These are phyloP conservation scores for Daubentonia madagascariensis DNA, from an alignment of 2,113 vertebrate genomes.

Conservation along the genomic window DNA sequence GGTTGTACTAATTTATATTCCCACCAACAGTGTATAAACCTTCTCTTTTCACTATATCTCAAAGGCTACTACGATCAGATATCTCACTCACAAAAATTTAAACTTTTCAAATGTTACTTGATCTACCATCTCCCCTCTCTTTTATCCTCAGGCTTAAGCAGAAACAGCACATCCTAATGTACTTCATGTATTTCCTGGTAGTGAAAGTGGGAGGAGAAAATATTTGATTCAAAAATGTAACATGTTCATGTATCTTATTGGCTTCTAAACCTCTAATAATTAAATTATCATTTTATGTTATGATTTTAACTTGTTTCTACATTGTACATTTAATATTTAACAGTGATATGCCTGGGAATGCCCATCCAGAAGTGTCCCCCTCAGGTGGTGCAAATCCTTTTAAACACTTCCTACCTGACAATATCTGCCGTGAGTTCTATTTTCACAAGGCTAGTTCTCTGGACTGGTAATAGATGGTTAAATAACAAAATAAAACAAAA, in stretches of 20 bases:
- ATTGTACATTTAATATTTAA: not conserved
- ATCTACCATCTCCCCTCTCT: no score
- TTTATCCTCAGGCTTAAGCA: not conserved
- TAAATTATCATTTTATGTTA: not conserved
- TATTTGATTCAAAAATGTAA: not conserved
- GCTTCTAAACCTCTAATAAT: not conserved
- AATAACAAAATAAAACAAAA: not conserved
- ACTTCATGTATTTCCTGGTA: not conserved
- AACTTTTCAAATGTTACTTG: not conserved
- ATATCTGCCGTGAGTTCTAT: not conserved
- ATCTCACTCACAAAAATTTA: not conserved
- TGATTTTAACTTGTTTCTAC: not conserved
- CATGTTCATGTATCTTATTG: not conserved
- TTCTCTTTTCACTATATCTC: no score
- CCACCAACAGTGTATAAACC: no score
- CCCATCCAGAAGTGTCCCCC: not conserved
- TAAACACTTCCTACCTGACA: not conserved
- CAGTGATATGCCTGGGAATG: not conserved
- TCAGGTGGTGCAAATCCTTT: not conserved
- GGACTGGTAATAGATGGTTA: not conserved
- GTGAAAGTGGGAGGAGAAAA: not conserved
- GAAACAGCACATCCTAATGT: not conserved
- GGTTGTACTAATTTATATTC: no score
- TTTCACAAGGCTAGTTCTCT: not conserved
- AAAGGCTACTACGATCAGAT: not conserved